A percentile compares a stretch with the other conserved stretches of the same genome.
Conservation (phyloP, 2,113 vertebrate species). For the Ophiodon elongatus region DNA sequence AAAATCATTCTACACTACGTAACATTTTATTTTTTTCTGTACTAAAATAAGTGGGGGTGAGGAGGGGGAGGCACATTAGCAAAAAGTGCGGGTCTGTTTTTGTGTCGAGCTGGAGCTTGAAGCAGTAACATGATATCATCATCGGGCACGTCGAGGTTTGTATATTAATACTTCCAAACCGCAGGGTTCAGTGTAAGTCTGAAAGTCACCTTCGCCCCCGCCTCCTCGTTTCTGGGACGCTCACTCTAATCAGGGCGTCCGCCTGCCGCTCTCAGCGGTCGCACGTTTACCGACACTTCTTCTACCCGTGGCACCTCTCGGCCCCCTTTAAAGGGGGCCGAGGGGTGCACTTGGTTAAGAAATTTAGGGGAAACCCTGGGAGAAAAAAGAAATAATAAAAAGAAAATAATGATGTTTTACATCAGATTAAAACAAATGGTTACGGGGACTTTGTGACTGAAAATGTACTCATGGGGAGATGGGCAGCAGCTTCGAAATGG, state of each 20-base stretch:
- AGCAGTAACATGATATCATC: background rate
- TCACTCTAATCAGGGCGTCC: background rate
- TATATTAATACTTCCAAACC: background rate
- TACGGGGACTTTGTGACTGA: no score
- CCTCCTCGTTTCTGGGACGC: background rate
- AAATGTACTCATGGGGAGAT: no score
- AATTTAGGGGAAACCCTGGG: no score
- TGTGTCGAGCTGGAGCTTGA: background rate
- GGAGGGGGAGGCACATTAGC: background rate
- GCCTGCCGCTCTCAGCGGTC: background rate
- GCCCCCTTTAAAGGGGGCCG: no score
- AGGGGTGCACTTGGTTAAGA: no score
- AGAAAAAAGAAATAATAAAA: no score
- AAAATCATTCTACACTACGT: background rate
- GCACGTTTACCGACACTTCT: background rate
- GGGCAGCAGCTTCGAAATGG: no score
- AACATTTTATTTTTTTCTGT: background rate
- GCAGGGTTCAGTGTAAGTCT: background rate
- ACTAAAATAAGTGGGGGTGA: background rate
- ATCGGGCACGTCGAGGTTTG: background rate
- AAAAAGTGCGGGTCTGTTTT: background rate
- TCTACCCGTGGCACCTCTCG: no score
- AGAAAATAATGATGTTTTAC: no score
- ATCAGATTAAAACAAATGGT: no score
- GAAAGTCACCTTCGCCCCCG: constrained; percentile 5